Percentiles rank a stretch among this genome's conserved stretches.
These are phyloP conservation scores for Peucedramus taeniatus DNA, from an alignment of 2,113 vertebrate species.

Conservation along the genomic window DNA sequence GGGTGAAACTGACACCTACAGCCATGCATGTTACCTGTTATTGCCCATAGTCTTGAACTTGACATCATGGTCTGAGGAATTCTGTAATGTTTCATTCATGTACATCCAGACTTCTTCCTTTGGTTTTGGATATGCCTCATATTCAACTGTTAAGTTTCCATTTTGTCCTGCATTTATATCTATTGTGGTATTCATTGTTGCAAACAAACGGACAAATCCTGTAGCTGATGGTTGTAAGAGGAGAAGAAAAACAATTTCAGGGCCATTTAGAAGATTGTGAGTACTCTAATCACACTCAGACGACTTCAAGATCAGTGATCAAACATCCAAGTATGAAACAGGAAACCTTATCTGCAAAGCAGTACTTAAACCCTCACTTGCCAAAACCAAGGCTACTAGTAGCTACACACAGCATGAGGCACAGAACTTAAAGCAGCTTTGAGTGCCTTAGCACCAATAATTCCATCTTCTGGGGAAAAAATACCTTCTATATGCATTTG, in stretches of 20 bases:
- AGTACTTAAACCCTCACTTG: slow-evolving; percentile 10
- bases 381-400: neutral
- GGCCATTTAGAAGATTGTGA: neutral
- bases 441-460: neutral
- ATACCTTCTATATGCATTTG: neutral
- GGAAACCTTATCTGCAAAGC: neutral
- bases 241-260: slow-evolving; percentile 21
- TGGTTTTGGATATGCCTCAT: slow-evolving; percentile 87
- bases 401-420: neutral
- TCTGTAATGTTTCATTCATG: slow-evolving; percentile 77
- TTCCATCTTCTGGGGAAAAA: neutral
- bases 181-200: slow-evolving; percentile 78
- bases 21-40: slow-evolving; percentile 78
- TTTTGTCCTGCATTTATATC: slow-evolving; percentile 89
- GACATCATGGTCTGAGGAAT: slow-evolving; percentile 87
- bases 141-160: slow-evolving; percentile 79
- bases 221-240: slow-evolving; percentile 72
- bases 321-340: neutral
- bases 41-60: slow-evolving; percentile 73
- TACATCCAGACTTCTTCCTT: slow-evolving; percentile 83
- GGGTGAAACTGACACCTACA: neutral
- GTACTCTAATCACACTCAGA: neutral
- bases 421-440: neutral
- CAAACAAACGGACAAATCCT: slow-evolving; percentile 84
- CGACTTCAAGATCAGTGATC: neutral